These are phyloP conservation scores for Piezodorus guildinii DNA, from an alignment of 1,140 invertebrate species.

Conservation along the genomic window DNA sequence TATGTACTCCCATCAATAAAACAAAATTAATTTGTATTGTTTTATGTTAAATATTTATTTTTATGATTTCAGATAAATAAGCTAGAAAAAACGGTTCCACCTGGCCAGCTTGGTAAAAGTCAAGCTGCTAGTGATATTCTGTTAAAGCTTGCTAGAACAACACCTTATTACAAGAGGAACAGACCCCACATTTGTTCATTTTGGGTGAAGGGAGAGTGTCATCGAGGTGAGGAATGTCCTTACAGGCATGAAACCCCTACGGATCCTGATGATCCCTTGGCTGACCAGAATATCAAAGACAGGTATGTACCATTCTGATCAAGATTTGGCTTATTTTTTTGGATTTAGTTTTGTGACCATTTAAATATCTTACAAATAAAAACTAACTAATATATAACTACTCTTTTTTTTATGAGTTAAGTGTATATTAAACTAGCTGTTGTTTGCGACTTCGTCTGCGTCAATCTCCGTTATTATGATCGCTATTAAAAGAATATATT, in stretches of 20 bases:
- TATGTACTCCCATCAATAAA: no score
- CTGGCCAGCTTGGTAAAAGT: constrained; percentile 52
- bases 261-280: constrained; percentile 97
- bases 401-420: no score
- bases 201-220: constrained; percentile 99
- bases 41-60: not conserved
- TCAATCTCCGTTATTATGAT: no score
- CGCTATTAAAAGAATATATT: no score
- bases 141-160: constrained; percentile 87
- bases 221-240: constrained; percentile 97
- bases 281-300: constrained; percentile 99
- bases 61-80: constrained; percentile 31
- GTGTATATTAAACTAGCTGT: no score
- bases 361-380: no score
- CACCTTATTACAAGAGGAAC: constrained; percentile 98
- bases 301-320: constrained; percentile 36
- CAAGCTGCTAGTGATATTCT: constrained; percentile 78
- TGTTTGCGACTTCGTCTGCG: no score
- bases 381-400: no score
- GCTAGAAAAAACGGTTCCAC: constrained; percentile 32
- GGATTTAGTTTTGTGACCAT: no score
- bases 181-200: constrained; percentile 98
- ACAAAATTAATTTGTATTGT: no score
- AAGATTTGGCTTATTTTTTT: no score
- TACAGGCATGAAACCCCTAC: constrained; percentile 98